Conservation (phyloP, 2,888 invertebrate genomes). For the Merodon equestris region DNA sequence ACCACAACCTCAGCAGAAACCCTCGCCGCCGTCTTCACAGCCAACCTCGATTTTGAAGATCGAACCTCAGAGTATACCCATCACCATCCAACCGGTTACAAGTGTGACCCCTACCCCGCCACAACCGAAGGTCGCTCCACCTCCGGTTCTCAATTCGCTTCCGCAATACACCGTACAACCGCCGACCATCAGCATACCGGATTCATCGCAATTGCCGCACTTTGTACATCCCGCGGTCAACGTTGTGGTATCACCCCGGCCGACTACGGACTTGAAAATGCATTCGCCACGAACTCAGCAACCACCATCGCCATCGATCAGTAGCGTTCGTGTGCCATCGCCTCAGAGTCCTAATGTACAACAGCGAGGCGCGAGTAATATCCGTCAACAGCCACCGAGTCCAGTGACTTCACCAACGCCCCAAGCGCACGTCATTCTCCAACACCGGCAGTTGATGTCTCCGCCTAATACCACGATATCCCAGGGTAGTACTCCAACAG, state of each 20-base stretch:
- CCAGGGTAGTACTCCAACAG: constrained; percentile 38
- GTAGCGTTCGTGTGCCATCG: constrained; percentile 75
- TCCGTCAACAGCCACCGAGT: constrained; percentile 76
- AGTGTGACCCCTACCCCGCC: constrained; percentile 72
- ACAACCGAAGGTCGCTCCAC: constrained; percentile 72
- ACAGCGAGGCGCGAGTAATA: constrained; percentile 65
- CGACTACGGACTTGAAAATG: constrained; percentile 76
- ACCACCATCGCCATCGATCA: constrained; percentile 60
- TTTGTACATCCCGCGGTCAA: constrained; percentile 75
- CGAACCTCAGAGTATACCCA: constrained; percentile 27
- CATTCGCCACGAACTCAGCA: constrained; percentile 70
- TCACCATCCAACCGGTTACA: constrained; percentile 36
- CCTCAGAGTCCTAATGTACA: constrained; percentile 77
- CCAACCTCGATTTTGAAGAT: constrained; percentile 19
- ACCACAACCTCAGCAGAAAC: constrained; percentile 28
- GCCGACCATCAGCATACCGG: constrained; percentile 84
- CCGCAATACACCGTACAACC: constrained; percentile 81
- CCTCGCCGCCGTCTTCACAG: constrained; percentile 64
- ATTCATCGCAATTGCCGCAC: constrained; percentile 74
- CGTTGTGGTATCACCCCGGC: constrained; percentile 77
- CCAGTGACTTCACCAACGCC: constrained; percentile 77
- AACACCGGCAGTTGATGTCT: constrained; percentile 63
- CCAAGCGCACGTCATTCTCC: constrained; percentile 68
- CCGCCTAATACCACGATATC: constrained; percentile 44
- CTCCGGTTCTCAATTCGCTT: constrained; percentile 49